Conservation (phyloP, 92 coral and sea anemone genomes). For the Isaurus tuberculatus region DNA sequence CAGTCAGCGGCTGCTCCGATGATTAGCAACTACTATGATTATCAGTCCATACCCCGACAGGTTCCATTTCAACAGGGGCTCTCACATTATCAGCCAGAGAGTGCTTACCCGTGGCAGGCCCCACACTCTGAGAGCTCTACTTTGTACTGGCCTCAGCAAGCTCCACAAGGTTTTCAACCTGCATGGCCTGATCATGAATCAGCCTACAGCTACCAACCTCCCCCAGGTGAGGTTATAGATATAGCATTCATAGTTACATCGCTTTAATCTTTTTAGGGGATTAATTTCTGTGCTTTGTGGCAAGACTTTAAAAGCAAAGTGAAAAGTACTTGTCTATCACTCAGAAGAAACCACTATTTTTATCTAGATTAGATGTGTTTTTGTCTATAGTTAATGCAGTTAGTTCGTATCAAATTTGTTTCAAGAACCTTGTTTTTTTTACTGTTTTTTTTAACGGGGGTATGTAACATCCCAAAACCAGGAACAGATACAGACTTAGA, state of each 20-base stretch:
- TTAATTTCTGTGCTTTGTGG: not conserved
- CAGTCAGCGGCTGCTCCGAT: slow-evolving; percentile 14
- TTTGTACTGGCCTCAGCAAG: slow-evolving; percentile 41
- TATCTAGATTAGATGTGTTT: no score
- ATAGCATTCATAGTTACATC: no score
- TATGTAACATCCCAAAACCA: no score
- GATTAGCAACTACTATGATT: slow-evolving; percentile 17
- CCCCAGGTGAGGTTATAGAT: slow-evolving; percentile 3
- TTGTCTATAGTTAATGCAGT: no score
- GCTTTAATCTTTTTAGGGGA: no score
- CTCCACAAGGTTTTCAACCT: slow-evolving; percentile 19
- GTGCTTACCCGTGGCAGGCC: slow-evolving; percentile 30
- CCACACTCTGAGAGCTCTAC: slow-evolving; percentile 12
- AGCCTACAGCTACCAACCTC: not conserved
- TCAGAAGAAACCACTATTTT: no score
- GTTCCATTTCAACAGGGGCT: slow-evolving; percentile 25
- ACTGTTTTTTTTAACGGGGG: no score
- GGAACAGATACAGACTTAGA: no score
- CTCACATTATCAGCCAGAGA: slow-evolving; percentile 39
- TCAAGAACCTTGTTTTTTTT: no score
- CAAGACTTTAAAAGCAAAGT: not conserved
- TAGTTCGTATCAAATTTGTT: no score
- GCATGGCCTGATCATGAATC: not conserved
- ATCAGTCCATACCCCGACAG: slow-evolving; percentile 21
- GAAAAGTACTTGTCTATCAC: not conserved